Conservation (phyloP, 2,797 vertebrate species). For the Bradypodion ventrale region DNA sequence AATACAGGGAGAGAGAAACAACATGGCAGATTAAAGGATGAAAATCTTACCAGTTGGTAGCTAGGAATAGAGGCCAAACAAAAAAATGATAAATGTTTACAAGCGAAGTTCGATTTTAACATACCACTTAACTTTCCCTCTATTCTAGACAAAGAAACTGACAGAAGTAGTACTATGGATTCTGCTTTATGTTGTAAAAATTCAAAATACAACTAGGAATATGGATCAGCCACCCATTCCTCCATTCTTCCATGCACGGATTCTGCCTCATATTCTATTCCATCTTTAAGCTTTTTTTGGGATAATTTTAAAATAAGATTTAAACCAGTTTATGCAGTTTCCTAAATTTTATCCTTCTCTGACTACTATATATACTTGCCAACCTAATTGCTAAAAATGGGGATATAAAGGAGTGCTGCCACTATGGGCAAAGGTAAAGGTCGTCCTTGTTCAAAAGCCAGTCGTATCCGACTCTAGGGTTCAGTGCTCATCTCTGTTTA, state of each 20-base stretch:
- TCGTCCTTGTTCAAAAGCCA: too few species aligned
- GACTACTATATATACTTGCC: too few species aligned
- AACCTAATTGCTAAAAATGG: too few species aligned
- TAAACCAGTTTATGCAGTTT: not conserved
- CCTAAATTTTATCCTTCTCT: too few species aligned
- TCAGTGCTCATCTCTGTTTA: too few species aligned
- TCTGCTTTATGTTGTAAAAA: constrained; percentile 49
- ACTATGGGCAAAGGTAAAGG: too few species aligned
- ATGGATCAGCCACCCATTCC: not conserved
- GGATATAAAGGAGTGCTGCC: too few species aligned
- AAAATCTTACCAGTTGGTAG: constrained; percentile 64
- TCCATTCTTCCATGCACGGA: not conserved
- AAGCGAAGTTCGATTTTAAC: constrained; percentile 58
- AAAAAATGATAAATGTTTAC: constrained; percentile 36
- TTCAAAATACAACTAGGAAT: constrained; percentile 20
- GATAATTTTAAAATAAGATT: not conserved
- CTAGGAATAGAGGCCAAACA: constrained; percentile 50
- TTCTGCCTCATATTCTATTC: not conserved
- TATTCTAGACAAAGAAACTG: constrained; percentile 37
- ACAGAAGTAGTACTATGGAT: constrained; percentile 21
- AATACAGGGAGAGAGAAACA: constrained; percentile 70
- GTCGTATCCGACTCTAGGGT: too few species aligned
- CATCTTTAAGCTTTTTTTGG: constrained; percentile 13
- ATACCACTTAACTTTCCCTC: constrained; percentile 56
- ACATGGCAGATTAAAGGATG: constrained; percentile 64